Base-by-base conservation (phyloP, 1,140 invertebrate species). In the Centruroides vittatus region DNA sequence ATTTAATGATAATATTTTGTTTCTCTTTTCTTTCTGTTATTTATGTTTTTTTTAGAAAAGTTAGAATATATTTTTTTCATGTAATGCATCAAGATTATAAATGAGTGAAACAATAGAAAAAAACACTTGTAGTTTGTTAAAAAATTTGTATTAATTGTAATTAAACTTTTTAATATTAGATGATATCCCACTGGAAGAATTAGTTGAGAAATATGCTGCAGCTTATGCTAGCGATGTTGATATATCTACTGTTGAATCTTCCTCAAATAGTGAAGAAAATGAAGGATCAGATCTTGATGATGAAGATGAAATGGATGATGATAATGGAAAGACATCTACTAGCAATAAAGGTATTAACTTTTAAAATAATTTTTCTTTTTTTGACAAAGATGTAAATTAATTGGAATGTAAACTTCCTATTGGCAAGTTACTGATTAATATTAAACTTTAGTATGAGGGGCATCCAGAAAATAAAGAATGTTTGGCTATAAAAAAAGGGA, bases 181-280 rank as follows among this genome's bases (percentile, higher is more conserved):
- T 73, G 84, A 89, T 73, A 81, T 90, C 77, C 81, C 83, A 35
- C 81, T 90, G 55, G 88, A 92, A 70, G 84, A 89, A 68, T 71
- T 91, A 47, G 75, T 82, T 65, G 79, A 80, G 13, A 89, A 87
- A 73, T 90, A 90, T 57, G 60, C 67, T 58, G 66, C 73, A 11
- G 74, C 75, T 59, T 73, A 64, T 57, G 61, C 67, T 57, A 64
- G 65, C 55, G 58, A 70, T 65, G 47, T 67, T 65, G 59, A 66
- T 60, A 41, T 41, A 41, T 41, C 41, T 8, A 41, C 41, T 41
- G 12, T 63, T 48, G 62, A 67, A 55, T 66, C 62, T 23, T 58
- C 61, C 41, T 5, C 5, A 41, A 6, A 6, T 72, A 59, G 41
- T 41, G 41, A 41, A 41, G 41, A 41, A 41, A 41, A 41, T 41